Base-by-base conservation (phyloP, 2,888 invertebrate genomes). In the Eupithecia abbreviata region DNA sequence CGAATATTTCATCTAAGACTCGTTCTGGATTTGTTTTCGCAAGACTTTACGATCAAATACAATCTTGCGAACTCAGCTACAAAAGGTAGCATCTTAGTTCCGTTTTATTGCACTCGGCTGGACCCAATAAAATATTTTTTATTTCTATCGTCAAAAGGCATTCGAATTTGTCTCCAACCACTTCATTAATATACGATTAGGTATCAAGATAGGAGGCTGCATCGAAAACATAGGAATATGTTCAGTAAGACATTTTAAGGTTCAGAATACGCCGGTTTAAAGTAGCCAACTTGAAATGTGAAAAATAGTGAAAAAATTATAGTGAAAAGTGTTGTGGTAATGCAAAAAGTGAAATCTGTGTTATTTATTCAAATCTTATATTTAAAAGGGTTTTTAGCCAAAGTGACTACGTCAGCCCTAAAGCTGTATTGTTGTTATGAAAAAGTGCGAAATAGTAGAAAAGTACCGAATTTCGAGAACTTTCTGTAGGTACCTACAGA, bases 131-230 rank as follows among this genome's bases (percentile, higher is more conserved):
- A 15, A 42, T 66, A 42, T 42, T 41, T 42, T 42, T 66, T 42
- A 42, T 42, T 66, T 41, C 41, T 7, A 42, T 42, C 66, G 42
- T 15, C 42, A 30, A 69, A 69, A 10, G 30, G 6, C 10, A 76
- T 76, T 6, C 30, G 12, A 70, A 15, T 30, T 55, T 67, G 65
- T 69, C 72, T 15, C 47, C 75, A 43, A 69, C 62, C 62, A 68
- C 74, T 70, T 67, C 72, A 76, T 76, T 78, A 76, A 72, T 72
- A 76, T 72, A 30, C 74, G 58, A 74, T 78, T 78, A 78, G 51
- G 65, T 67, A 49, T 71, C 62, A 10, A 74, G 74, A 76, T 74
- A 76, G 62, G 62, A 70, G 62, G 62, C 30, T 62, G 30, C 62
- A 62, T 62, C 12, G 18, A 12, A 58, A 62, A 30, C 62, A 51